Evolutionary conservation across 2,797 vertebrate species (phyloP).

Genomic region (Mus caroli): DNA sequence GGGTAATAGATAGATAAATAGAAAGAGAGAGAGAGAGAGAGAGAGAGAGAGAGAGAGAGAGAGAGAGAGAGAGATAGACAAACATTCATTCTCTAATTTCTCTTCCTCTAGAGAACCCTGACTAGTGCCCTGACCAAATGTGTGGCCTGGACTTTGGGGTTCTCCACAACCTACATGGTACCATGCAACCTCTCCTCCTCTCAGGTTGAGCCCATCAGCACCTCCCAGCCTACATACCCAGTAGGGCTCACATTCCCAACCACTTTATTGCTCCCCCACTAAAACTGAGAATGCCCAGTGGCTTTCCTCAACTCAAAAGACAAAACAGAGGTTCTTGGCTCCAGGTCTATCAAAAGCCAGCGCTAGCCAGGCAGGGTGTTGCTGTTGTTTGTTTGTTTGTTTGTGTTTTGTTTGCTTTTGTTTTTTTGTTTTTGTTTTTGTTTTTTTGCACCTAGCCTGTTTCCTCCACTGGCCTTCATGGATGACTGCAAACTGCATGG

Average conservation of each 20-base stretch:
- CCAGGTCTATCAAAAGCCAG: not conserved
- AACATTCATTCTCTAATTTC: not conserved
- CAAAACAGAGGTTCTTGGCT: not conserved
- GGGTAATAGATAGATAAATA: not conserved
- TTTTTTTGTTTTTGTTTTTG: too few species aligned
- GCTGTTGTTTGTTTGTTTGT: too few species aligned
- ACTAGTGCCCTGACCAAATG: not conserved
- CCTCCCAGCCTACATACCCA: not conserved
- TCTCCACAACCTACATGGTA: not conserved
- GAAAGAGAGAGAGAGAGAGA: too few species aligned
- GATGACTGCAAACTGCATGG: not conserved
- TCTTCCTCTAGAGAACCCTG: not conserved
- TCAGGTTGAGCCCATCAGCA: not conserved
- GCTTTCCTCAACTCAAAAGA: constrained; percentile 5
- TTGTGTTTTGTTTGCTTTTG: too few species aligned
- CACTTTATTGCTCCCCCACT: not conserved
- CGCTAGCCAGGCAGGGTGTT: not conserved
- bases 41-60: too few species aligned
- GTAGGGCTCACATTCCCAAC: not conserved
- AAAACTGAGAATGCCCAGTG: too few species aligned
- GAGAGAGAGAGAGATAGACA: not conserved
- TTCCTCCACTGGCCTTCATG: not conserved
- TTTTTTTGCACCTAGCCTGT: not conserved
- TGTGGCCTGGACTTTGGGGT: not conserved
- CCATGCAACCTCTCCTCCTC: not conserved